Evolutionary conservation across 2,888 invertebrate species (phyloP), one percentile per base, ranked within the genome.

Genomic region (Drosophila mercatorum): DNA sequence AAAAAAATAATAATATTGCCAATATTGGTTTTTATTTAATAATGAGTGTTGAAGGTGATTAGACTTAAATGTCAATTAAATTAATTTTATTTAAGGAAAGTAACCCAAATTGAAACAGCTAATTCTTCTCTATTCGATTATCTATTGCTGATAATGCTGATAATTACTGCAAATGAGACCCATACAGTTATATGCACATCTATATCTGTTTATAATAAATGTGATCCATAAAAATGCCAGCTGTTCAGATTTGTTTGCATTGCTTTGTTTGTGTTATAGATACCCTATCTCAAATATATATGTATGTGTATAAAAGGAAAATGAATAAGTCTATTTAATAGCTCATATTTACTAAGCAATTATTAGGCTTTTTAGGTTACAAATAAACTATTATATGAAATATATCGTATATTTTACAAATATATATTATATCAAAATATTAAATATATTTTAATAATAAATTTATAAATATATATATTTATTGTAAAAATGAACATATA

Each of bases 61-160:
- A 2, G 5, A 14, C 26, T 26, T 17, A 17, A 34, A 36, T 22
- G 1, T 26, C 7, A 22, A 14, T 38, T 2, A 52, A 52, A 52
- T 7, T 22, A 12, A 26, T 22, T 5, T 40, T 14, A 41, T 11
- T 14, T n/a, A 12, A 26, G 6, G 8, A 46, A 14, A 26, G 46
- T 3, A 31, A 31, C 5, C 31, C 6, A 34, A 34, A 5, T 34
- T 34, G 28, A 34, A 34, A 51, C 34, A 34, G 34, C 51, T 11
- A 11, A 51, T 34, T 11, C 5, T 28, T 31, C 5, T 10, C 10
- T n/a, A 11, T n/a, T 49, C n/a, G 12, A 46, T 5, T 11, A 7
- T 43, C 10, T 10, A 43, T 17, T 17, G 28, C 51, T 51, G 51
- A 51, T 51, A 36, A 51, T 7, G 47, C 51, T 51, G 51, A 51